Percentiles rank a stretch among this genome's conserved stretches.
phyloP scores from a whole-genome alignment of 2,797 vertebrate species.

The Pseudocheirus occidentalis region DNA sequence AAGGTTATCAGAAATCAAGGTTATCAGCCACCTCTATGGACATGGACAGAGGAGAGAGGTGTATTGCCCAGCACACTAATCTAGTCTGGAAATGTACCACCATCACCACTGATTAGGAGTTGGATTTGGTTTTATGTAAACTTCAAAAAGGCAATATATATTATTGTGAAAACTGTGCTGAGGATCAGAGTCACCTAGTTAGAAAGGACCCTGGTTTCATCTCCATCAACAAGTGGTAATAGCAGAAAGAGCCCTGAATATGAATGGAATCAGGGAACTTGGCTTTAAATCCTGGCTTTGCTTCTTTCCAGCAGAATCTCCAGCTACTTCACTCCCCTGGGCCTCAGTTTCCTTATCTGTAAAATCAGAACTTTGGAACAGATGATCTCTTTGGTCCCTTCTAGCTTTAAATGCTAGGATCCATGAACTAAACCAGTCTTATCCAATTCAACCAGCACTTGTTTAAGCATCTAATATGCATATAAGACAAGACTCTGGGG shows the following conservation, averaged over 20 bases:
- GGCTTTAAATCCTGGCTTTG: neutral
- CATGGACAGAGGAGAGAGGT: neutral
- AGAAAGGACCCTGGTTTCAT: neutral
- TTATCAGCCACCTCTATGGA: neutral
- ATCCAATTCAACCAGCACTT: neutral
- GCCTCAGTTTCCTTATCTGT: neutral
- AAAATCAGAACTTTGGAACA: neutral
- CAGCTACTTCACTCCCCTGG: neutral
- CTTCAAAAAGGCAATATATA: neutral
- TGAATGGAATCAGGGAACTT: neutral
- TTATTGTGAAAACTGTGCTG: neutral
- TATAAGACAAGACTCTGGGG: neutral
- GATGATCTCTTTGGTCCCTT: neutral
- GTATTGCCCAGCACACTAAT: neutral
- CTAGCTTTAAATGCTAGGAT: neutral
- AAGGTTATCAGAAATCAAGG: neutral
- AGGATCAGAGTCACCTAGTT: neutral
- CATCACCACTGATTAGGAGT: neutral
- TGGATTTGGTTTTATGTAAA: slow-evolving; percentile 10
- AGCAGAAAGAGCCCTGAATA: neutral
- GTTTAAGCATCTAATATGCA: neutral
- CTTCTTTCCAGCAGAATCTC: neutral
- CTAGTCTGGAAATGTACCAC: neutral
- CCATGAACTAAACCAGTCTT: neutral
- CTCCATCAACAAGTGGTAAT: neutral